A percentile compares a stretch with the other conserved stretches of the same genome.
Evolutionary conservation across 2,888 invertebrate species (phyloP).

Genomic region (Lottia gigantea): DNA sequence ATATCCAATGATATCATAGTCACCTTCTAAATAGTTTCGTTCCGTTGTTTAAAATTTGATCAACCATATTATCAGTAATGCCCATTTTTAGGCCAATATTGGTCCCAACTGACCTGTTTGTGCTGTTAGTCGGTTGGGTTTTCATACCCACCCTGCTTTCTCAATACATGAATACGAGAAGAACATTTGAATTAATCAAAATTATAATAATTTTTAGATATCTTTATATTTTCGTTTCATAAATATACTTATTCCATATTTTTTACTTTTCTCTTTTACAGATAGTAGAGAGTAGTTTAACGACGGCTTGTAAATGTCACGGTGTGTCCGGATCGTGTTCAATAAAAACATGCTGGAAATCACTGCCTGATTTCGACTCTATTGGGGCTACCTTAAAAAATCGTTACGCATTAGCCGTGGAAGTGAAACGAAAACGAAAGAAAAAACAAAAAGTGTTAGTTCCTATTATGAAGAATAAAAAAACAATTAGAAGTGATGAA

Average conservation of each 20-base stretch:
- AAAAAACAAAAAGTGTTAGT: slow-evolving; percentile 56
- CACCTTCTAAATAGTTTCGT: no score
- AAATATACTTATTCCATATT: background rate
- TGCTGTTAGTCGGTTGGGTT: no score
- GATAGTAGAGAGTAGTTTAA: slow-evolving; percentile 76
- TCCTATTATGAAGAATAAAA: slow-evolving; percentile 64
- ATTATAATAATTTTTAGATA: no score
- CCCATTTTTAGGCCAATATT: no score
- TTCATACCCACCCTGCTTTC: no score
- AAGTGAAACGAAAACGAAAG: slow-evolving; percentile 49
- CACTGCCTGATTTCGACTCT: slow-evolving; percentile 74
- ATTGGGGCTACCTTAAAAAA: slow-evolving; percentile 73
- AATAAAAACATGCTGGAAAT: slow-evolving; percentile 84
- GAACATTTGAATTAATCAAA: no score
- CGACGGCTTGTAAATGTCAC: slow-evolving; percentile 83
- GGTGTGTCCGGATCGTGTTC: slow-evolving; percentile 87
- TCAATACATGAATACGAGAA: no score
- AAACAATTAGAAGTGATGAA: slow-evolving; percentile 72
- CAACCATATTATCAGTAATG: no score
- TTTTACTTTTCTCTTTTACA: slow-evolving; percentile 56
- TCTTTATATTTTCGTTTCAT: no score
- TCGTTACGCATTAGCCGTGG: slow-evolving; percentile 72
- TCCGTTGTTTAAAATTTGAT: no score
- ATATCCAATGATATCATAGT: no score
- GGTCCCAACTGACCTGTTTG: no score